Base-by-base conservation (phyloP, 1,140 invertebrate species). In the Amyelois transitella region DNA sequence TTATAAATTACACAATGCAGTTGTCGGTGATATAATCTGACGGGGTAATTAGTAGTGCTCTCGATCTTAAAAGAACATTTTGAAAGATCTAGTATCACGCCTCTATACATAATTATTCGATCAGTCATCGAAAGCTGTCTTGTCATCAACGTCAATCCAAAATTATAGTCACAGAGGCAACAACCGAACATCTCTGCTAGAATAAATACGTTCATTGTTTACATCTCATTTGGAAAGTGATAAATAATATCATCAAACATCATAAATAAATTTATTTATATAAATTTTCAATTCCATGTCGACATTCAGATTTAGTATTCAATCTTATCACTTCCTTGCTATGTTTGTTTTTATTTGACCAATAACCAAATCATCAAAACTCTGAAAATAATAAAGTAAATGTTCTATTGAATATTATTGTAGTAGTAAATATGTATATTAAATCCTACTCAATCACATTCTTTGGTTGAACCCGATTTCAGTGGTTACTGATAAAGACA, bases 1-100 rank as follows among this genome's bases (percentile, higher is more conserved):
- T 38, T 54, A 44, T 44, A 59, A 59, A 73, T 80, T 75, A 66
- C 66, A 69, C 72, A 79, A 81, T 71, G 22, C 52, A 44, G 75
- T 75, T 75, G 54, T 51, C 48, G 58, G 62, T 72, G 70, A 66
- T 64, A 66, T 67, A 77, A 77, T 58, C 62, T 65, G 60, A 66
- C 61, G 55, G 43, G 54, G 62, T 77, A 69, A 79, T 79, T 75
- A 66, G 55, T 55, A 38, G 58, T 68, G 60, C 65, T 70, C 57
- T 67, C 44, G 43, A 53, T 61, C 61, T 67, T 54, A 62, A 64
- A 62, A 51, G 43, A 24, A 49, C 54, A 58, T 61, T 52, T 69
- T 65, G 58, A 72, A 71, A 58, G 63, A 69, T 64, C n/a, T 51
- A 44, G 43, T 50, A 53, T 19, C 44, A 50, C 55, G 64, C 64